Percentiles rank a stretch among this genome's conserved stretches.
Evolutionary conservation across 2,888 invertebrate genomes (phyloP).

Genomic region (Caenorhabditis sinica): DNA sequence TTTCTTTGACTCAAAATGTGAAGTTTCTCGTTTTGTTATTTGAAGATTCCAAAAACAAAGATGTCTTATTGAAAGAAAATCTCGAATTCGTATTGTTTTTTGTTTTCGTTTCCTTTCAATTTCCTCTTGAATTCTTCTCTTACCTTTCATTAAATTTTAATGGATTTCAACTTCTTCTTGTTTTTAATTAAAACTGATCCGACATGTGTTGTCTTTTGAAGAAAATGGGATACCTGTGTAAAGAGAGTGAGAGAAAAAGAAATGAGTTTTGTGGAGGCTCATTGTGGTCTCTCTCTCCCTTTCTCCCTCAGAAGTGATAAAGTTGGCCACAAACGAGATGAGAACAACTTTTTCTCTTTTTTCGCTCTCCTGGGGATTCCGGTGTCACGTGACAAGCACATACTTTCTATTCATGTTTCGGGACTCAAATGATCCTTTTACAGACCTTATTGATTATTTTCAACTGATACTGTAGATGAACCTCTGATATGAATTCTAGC

Average conservation of each 20-base stretch:
- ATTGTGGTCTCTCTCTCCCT: not conserved
- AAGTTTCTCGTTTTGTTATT: not conserved
- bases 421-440: not conserved
- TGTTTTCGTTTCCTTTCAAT: not conserved
- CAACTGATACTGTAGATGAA: no score
- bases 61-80: not conserved
- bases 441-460: not conserved
- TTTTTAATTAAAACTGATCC: conserved; percentile 1
- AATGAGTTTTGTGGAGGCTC: conserved; percentile 4
- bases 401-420: not conserved
- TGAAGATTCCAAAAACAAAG: not conserved
- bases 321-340: conserved; percentile 42
- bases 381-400: conserved; percentile 30
- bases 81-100: not conserved
- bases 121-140: not conserved
- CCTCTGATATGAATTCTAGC: no score
- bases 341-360: conserved; percentile 20
- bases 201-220: not conserved
- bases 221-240: conserved; percentile 8
- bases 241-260: not conserved
- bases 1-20: not conserved
- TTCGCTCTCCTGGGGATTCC: conserved; percentile 14
- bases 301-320: conserved; percentile 39
- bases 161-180: not conserved
- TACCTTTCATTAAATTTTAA: conserved; percentile 27